Percentiles rank a stretch among this genome's conserved stretches.
Evolutionary conservation across 1,140 invertebrate species (phyloP).

Genomic region (Bombus haemorrhoidalis): DNA sequence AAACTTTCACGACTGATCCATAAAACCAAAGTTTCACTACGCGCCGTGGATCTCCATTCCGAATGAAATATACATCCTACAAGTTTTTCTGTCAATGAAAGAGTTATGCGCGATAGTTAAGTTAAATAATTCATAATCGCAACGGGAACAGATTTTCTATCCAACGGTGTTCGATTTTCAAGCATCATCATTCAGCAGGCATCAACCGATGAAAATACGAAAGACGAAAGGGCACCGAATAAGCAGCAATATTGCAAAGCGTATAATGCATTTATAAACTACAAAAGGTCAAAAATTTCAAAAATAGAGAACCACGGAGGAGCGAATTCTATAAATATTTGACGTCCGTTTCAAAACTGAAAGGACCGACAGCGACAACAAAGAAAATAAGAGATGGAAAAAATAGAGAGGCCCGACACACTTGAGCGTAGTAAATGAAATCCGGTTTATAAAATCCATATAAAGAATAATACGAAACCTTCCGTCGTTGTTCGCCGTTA

Average conservation of each 20-base stretch:
- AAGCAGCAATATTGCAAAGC: neutral
- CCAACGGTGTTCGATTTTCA: too few relatives aligned
- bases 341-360: neutral
- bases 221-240: too few relatives aligned
- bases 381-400: neutral
- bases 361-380: neutral
- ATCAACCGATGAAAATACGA: neutral
- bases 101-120: too few relatives aligned
- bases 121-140: constrained; percentile 3
- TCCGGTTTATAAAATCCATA: neutral
- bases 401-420: neutral
- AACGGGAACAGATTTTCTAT: neutral
- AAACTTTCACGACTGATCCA: neutral
- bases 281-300: neutral
- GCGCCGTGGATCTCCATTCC: neutral
- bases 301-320: neutral
- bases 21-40: constrained; percentile 10
- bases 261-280: neutral
- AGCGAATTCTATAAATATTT: neutral
- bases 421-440: neutral
- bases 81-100: neutral
- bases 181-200: too few relatives aligned
- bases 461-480: neutral
- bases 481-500: neutral
- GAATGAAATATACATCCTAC: neutral